phyloP scores from a whole-genome alignment of 2,113 vertebrate genomes.

The Bungarus multicinctus region DNA sequence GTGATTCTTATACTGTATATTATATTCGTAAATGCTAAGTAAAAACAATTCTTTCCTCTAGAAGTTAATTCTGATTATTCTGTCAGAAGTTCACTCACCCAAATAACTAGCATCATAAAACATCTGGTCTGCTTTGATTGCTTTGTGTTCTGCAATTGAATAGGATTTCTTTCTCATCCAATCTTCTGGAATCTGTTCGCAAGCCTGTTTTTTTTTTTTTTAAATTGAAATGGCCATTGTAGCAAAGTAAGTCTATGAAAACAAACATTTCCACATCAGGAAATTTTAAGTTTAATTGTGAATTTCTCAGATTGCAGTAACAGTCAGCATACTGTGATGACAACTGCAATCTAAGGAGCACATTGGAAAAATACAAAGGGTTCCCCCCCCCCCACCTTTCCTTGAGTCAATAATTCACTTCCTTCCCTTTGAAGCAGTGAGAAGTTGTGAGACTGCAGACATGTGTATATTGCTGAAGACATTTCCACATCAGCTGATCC shows the following conservation, averaged over 20 bases:
- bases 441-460: background rate
- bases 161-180: conserved; percentile 21
- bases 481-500: background rate
- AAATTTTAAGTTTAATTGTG: conserved; percentile 23
- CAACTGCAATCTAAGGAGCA: conserved; percentile 43
- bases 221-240: background rate
- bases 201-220: background rate
- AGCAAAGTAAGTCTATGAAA: conserved; percentile 17
- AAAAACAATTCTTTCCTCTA: background rate
- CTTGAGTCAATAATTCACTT: background rate
- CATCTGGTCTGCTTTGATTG: background rate
- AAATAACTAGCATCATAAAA: conserved; percentile 15
- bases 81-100: background rate
- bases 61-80: background rate
- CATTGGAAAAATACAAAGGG: conserved; percentile 11
- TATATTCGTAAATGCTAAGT: conserved; percentile 6
- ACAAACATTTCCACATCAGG: background rate
- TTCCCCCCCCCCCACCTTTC: fast-evolving
- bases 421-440: background rate
- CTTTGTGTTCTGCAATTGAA: conserved; percentile 7
- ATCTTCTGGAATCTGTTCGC: conserved; percentile 18
- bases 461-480: background rate
- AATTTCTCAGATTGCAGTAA: background rate
- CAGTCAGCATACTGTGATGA: conserved; percentile 14
- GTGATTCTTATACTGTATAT: background rate